A percentile compares a stretch with the other conserved stretches of the same genome.
Conservation (phyloP, 2,888 invertebrate species). For the Scaeva pyrastri region DNA sequence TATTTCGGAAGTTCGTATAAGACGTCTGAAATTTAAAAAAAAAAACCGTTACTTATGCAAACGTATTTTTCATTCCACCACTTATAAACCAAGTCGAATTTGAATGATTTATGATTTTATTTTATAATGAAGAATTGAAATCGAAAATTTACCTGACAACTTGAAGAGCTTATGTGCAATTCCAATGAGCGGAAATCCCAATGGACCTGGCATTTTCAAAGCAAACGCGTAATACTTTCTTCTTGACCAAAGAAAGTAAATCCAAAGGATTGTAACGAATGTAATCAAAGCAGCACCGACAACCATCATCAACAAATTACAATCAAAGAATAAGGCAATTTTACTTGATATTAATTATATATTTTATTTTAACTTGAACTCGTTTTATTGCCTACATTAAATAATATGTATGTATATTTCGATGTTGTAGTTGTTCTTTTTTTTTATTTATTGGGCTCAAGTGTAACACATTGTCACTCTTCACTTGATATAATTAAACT, state of each 20-base stretch:
- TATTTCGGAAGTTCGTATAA: slow-evolving; percentile 18
- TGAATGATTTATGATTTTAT: too few relatives aligned
- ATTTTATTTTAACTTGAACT: background rate
- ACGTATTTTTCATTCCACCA: too few relatives aligned
- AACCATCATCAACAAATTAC: slow-evolving; percentile 11
- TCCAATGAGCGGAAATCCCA: slow-evolving; percentile 81
- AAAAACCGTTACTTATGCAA: too few relatives aligned
- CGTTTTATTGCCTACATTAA: background rate
- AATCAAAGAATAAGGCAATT: background rate
- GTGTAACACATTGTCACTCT: background rate
- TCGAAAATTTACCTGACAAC: slow-evolving; percentile 79
- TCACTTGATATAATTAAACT: background rate
- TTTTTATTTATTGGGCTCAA: background rate
- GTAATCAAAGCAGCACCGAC: slow-evolving; percentile 4
- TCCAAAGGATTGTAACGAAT: slow-evolving; percentile 75
- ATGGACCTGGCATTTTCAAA: slow-evolving; percentile 80
- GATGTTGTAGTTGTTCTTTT: too few relatives aligned
- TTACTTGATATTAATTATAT: background rate
- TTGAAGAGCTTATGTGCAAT: slow-evolving; percentile 81
- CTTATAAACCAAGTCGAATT: too few relatives aligned
- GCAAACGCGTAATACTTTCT: slow-evolving; percentile 80
- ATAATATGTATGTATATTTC: too few relatives aligned
- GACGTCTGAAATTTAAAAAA: slow-evolving; percentile 24
- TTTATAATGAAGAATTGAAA: too few relatives aligned
- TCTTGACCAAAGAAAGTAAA: slow-evolving; percentile 80